phyloP scores from a whole-genome alignment of 1,140 invertebrate species.

The Drosophila biarmipes region DNA sequence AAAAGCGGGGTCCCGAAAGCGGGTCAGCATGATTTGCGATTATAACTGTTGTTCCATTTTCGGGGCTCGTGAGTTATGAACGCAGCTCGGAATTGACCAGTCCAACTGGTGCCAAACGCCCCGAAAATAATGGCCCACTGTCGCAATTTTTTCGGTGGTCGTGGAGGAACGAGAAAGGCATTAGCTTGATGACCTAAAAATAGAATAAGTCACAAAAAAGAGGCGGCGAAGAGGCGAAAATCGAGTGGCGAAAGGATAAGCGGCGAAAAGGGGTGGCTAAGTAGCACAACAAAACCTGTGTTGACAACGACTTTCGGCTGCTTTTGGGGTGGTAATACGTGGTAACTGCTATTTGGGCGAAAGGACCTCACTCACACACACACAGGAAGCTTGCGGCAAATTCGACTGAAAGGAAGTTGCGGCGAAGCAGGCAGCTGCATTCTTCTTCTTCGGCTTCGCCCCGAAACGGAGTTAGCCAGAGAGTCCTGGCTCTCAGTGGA shows the following conservation, averaged over 20 bases:
- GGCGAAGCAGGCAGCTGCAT: slow-evolving; percentile 32
- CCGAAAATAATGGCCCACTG: slow-evolving; percentile 37
- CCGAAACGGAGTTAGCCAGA: slow-evolving; percentile 13
- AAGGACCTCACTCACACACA: slow-evolving; percentile 4
- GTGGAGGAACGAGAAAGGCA: slow-evolving; percentile 36
- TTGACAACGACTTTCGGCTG: slow-evolving; percentile 62
- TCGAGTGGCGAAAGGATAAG: slow-evolving; percentile 15
- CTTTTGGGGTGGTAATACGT: background rate
- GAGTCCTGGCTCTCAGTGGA: background rate
- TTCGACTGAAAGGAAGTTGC: slow-evolving; percentile 33
- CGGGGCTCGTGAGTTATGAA: slow-evolving; percentile 42
- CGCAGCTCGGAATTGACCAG: slow-evolving; percentile 47
- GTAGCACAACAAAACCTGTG: slow-evolving; percentile 79
- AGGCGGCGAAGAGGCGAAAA: slow-evolving; percentile 50
- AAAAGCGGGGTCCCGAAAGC: slow-evolving; percentile 45
- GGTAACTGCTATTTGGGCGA: background rate
- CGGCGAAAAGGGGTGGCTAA: slow-evolving; percentile 38
- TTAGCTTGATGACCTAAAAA: slow-evolving; percentile 77
- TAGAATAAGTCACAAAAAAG: slow-evolving; percentile 66
- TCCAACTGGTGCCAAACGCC: slow-evolving; percentile 64
- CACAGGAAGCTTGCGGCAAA: slow-evolving; percentile 55
- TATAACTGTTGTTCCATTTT: slow-evolving; percentile 63
- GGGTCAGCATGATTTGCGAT: slow-evolving; percentile 77
- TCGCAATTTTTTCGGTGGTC: slow-evolving; percentile 15
- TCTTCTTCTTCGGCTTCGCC: background rate